Evolutionary conservation across 2,888 invertebrate genomes (phyloP).

Genomic region (Drosophila testacea): DNA sequence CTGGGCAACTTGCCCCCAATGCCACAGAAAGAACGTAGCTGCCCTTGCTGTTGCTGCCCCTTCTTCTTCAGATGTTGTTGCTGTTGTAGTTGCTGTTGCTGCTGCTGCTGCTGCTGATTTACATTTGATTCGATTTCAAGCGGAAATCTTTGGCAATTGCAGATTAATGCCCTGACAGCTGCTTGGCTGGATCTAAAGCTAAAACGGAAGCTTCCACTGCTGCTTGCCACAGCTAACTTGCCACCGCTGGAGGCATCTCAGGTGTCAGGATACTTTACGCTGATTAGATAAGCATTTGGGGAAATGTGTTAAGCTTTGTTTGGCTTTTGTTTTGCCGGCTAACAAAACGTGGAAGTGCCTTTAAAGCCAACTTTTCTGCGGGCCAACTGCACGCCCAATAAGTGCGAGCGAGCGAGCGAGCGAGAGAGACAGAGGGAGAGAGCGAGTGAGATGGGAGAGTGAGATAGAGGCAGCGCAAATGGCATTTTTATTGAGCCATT

Average conservation of each 20-base stretch:
- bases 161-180: slow-evolving; percentile 84
- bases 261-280: slow-evolving; percentile 84
- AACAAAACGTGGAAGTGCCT: slow-evolving; percentile 10
- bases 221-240: slow-evolving; percentile 4
- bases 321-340: slow-evolving; percentile 70
- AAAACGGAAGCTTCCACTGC: slow-evolving; percentile 31
- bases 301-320: slow-evolving; percentile 80
- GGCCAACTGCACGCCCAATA: slow-evolving; percentile 49
- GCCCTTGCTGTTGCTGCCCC: slow-evolving; percentile 16
- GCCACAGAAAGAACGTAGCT: neutral
- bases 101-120: slow-evolving; percentile 56
- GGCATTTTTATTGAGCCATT: slow-evolving; percentile 85
- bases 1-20: slow-evolving; percentile 57
- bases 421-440: neutral
- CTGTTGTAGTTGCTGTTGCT: slow-evolving; percentile 35
- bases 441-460: neutral
- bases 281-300: slow-evolving; percentile 84
- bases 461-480: slow-evolving; percentile 77
- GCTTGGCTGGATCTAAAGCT: slow-evolving; percentile 40
- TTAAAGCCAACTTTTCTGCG: slow-evolving; percentile 73
- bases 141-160: slow-evolving; percentile 83
- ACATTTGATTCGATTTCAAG: slow-evolving; percentile 78
- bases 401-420: neutral
- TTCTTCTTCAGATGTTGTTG: neutral
- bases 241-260: slow-evolving; percentile 67